A percentile compares a stretch with the other conserved stretches of the same genome.
These are phyloP conservation scores for Lysandra coridon DNA, from an alignment of 2,888 invertebrate genomes.

Conservation along the genomic window DNA sequence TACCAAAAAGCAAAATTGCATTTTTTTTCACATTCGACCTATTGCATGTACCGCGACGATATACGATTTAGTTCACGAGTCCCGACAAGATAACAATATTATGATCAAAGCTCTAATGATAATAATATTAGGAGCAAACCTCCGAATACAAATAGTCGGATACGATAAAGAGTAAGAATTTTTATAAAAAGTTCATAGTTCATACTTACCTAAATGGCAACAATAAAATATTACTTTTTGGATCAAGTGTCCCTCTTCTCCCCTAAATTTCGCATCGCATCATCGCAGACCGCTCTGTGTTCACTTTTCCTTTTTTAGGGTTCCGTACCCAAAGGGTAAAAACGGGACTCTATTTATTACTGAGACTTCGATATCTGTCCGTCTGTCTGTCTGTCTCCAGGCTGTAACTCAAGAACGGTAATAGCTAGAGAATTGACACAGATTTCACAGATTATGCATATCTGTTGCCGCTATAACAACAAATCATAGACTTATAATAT, in stretches of 20 bases:
- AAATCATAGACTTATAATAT: no score
- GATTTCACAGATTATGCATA: no score
- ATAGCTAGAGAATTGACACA: no score
- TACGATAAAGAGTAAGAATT: background rate
- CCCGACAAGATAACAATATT: background rate
- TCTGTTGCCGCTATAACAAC: no score
- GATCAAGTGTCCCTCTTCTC: background rate
- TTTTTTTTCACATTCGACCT: background rate
- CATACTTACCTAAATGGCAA: background rate
- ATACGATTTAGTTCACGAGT: background rate
- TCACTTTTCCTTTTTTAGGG: no score
- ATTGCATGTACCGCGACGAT: constrained; percentile 12
- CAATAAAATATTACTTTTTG: background rate
- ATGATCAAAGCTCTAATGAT: background rate
- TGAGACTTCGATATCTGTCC: no score
- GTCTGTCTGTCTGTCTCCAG: no score
- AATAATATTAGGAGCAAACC: background rate
- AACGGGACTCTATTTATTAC: no score
- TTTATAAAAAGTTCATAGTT: no score
- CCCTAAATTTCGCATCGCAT: background rate
- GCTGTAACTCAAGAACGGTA: no score
- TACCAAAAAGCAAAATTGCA: constrained; percentile 8
- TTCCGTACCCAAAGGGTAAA: no score
- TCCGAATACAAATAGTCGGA: background rate
- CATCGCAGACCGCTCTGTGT: no score